Evolutionary conservation across 1,140 invertebrate species (phyloP), one percentile per base, ranked within the genome.

Genomic region (Calycopis cecrops): DNA sequence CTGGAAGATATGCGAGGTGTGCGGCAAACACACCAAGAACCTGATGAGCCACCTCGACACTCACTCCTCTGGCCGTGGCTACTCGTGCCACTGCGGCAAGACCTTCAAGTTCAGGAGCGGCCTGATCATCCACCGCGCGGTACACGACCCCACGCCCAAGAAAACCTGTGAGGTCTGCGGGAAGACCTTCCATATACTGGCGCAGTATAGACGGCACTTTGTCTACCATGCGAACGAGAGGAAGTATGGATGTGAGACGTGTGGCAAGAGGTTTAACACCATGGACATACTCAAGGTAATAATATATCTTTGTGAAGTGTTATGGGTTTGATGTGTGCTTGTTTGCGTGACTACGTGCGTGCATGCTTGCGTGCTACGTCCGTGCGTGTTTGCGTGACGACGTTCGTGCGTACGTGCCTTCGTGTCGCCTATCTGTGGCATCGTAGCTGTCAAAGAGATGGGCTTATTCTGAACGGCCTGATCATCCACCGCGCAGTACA

Each of bases 61-160:
- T 40, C 91, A 92, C 60, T 88, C 88, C 2, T 85, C 77, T 0
- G 85, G 87, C 21, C 90, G 89, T 60, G 78, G 87, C 0, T 90
- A 90, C 65, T 75, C 72, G 9, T 92, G 91, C 65, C 67, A 88
- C 14, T 92, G 91, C 70, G 83, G 87, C 11, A 91, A 89, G 65
- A 86, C 73, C 48, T 91, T 90, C 59, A 87, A 82, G 35, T 90
- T 87, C 48, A 82, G 80, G 44, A 85, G 85, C 38, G 84, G 89
- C 3, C 63, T 90, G 33, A 70, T 85, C 35, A 76, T 86, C 49
- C 90, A 90, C 64, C 70, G 73, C 55, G 71, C 83, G 9, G 67
- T 79, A 0, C 90, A 90, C 59, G 71, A 84, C 51, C 68, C 79
- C n/a, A 85, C 76, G 38, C 85, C 87, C 35, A 76, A 72, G 60